Conservation (phyloP, 2,797 vertebrate species). For the Onychomys torridus region DNA sequence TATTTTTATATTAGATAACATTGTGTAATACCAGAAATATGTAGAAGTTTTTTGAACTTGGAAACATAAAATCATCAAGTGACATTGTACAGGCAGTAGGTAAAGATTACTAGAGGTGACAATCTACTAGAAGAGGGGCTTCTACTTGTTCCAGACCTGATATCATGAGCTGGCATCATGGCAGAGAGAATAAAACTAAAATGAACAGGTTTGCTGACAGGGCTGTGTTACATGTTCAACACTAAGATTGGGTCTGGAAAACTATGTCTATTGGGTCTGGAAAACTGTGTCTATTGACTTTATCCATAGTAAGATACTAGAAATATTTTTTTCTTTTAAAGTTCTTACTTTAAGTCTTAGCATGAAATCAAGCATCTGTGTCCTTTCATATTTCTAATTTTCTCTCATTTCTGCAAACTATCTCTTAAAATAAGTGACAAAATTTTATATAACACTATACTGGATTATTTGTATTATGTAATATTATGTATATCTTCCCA, state of each 20-base stretch:
- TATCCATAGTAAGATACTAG: background rate
- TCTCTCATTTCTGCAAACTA: background rate
- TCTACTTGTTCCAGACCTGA: background rate
- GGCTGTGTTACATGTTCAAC: background rate
- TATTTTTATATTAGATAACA: background rate
- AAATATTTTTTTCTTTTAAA: slow-evolving; percentile 22
- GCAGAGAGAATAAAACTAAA: background rate
- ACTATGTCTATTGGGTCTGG: background rate
- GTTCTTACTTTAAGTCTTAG: slow-evolving; percentile 3
- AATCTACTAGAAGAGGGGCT: background rate
- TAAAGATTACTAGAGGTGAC: background rate
- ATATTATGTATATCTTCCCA: background rate
- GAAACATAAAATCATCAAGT: background rate
- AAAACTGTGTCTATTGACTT: background rate
- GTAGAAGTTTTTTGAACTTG: background rate
- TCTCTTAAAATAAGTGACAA: background rate
- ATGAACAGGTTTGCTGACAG: background rate
- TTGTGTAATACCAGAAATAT: background rate
- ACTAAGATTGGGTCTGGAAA: background rate
- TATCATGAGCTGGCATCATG: background rate
- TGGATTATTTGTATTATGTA: background rate
- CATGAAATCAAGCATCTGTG: background rate
- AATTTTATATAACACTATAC: background rate
- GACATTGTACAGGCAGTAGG: background rate
- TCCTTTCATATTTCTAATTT: background rate